Conservation (phyloP, 2,888 invertebrate species). For the Andrena bicolor region DNA sequence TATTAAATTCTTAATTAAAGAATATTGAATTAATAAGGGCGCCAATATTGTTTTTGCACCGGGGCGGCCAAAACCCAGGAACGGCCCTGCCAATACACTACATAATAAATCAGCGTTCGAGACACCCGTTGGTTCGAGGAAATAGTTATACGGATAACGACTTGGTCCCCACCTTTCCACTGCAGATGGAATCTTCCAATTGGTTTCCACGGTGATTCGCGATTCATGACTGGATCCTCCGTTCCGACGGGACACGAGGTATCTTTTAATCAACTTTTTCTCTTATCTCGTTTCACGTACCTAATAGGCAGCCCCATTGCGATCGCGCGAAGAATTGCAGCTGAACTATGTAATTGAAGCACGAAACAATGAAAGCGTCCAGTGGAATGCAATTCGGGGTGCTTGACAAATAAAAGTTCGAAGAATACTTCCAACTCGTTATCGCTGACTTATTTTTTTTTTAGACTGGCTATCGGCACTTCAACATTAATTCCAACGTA, state of each 20-base stretch:
- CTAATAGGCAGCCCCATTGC: neutral
- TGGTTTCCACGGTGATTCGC: neutral
- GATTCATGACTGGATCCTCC: neutral
- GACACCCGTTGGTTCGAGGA: neutral
- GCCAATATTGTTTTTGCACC: too few species aligned
- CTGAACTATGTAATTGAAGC: neutral
- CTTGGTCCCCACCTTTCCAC: slow-evolving; percentile 15
- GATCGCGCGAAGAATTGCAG: neutral
- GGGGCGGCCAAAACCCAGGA: too few species aligned
- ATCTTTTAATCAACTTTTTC: slow-evolving; percentile 1
- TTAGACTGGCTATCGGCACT: neutral
- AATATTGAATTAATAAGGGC: too few species aligned
- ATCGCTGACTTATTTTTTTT: neutral
- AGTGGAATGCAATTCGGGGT: neutral
- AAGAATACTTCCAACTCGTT: neutral
- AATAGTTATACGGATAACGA: neutral
- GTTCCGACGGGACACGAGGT: neutral
- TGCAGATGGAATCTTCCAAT: neutral
- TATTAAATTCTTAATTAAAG: too few species aligned
- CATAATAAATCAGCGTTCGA: too few species aligned
- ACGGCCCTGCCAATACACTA: too few species aligned
- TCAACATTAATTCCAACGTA: neutral
- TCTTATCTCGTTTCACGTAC: neutral
- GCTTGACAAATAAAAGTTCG: neutral
- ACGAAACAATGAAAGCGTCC: neutral